Percentiles rank a stretch among this genome's conserved stretches.
Conservation (phyloP, 2,888 invertebrate genomes). For the Dyspetes luteomarginatus region DNA sequence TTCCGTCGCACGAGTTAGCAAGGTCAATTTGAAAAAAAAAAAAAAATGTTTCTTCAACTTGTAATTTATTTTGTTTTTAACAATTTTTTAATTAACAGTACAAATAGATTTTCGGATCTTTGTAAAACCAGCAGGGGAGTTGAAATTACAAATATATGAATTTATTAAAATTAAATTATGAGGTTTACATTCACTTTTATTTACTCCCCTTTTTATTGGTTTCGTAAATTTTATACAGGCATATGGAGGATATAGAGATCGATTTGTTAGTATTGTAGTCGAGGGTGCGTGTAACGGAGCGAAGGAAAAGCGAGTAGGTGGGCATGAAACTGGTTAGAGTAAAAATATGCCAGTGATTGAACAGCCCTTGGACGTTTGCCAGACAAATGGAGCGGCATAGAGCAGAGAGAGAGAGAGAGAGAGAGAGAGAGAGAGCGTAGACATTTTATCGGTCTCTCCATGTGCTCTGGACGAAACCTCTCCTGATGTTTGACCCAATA, state of each 20-base stretch:
- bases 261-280: conserved; percentile 31
- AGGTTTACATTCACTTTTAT: no score
- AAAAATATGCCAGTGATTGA: conserved; percentile 65
- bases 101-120: no score
- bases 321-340: conserved; percentile 58
- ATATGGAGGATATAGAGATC: neutral
- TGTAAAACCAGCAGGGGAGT: no score
- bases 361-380: conserved; percentile 69
- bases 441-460: conserved; percentile 67
- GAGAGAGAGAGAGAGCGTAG: conserved; percentile 27
- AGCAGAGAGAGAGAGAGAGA: conserved; percentile 9
- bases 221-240: neutral
- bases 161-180: no score
- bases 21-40: conserved; percentile 47
- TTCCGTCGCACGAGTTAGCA: conserved; percentile 39
- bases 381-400: conserved; percentile 65
- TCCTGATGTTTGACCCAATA: conserved; percentile 68
- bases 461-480: conserved; percentile 52
- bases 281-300: conserved; percentile 54
- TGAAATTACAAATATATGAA: no score
- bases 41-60: neutral
- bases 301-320: conserved; percentile 28
- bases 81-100: no score
- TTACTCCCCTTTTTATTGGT: neutral
- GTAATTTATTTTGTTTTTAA: no score